A percentile compares a stretch with the other conserved stretches of the same genome.
Evolutionary conservation across 2,797 vertebrate species (phyloP).

Genomic region (Mycteria americana): DNA sequence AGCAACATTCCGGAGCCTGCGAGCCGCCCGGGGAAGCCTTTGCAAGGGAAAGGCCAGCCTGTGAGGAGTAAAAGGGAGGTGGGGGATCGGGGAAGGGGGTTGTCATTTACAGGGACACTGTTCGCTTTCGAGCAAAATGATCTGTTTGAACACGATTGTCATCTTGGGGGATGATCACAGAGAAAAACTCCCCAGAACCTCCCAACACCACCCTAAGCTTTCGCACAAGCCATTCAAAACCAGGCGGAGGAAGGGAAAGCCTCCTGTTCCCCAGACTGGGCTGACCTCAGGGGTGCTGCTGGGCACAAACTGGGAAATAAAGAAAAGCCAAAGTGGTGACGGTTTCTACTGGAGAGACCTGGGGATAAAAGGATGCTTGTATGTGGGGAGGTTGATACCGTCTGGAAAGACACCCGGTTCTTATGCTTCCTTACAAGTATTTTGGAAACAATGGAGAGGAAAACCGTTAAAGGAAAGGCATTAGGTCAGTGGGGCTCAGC

Average conservation of each 20-base stretch:
- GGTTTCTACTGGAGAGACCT: background rate
- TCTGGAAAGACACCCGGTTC: background rate
- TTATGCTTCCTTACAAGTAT: background rate
- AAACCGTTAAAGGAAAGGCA: background rate
- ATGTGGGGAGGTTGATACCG: background rate
- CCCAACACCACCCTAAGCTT: background rate
- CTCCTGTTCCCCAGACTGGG: background rate
- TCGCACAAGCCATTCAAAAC: background rate
- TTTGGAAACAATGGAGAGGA: background rate
- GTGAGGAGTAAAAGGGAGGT: background rate
- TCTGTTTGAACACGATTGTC: background rate
- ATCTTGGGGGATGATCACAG: background rate
- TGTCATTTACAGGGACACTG: constrained; percentile 64
- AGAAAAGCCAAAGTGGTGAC: background rate
- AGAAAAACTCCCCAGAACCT: background rate
- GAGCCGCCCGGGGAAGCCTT: background rate
- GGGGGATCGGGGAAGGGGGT: background rate
- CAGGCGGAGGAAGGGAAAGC: background rate
- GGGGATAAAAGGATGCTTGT: background rate
- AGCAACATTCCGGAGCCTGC: background rate
- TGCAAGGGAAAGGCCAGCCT: background rate
- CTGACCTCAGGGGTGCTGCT: background rate
- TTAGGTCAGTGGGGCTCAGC: background rate
- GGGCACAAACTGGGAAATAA: background rate
- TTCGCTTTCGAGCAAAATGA: constrained; percentile 36